Conservation (phyloP, 2,797 vertebrate genomes). For the Dendrocincla tyrannina region DNA sequence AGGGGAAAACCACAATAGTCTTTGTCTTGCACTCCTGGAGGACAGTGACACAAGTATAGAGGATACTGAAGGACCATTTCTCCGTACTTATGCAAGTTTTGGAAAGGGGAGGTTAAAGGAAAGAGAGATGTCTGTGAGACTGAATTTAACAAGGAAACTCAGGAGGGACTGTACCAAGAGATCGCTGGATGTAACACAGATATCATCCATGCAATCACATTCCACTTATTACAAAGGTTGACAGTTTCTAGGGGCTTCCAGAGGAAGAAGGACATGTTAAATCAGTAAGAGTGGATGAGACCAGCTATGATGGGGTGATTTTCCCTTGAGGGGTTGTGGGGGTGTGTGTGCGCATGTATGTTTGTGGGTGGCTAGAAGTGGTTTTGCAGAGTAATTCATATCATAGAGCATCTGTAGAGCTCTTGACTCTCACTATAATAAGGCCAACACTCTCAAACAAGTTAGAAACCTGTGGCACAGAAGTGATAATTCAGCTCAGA, state of each 20-base stretch:
- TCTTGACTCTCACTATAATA: background rate
- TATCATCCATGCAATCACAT: background rate
- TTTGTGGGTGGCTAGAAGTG: background rate
- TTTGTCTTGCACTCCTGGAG: background rate
- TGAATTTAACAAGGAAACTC: background rate
- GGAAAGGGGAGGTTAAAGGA: background rate
- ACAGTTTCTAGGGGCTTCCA: background rate
- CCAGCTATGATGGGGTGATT: background rate
- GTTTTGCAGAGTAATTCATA: background rate
- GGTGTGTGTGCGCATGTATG: rapidly evolving
- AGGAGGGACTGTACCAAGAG: background rate
- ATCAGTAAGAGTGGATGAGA: background rate
- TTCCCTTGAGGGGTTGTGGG: rapidly evolving
- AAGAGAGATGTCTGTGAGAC: background rate
- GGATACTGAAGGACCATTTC: background rate
- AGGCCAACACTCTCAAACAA: background rate
- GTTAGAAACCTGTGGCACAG: background rate
- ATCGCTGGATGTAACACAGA: background rate
- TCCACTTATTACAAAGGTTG: background rate
- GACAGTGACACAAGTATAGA: background rate
- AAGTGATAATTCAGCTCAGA: background rate
- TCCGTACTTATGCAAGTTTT: background rate
- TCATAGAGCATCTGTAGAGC: background rate
- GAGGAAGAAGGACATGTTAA: background rate
- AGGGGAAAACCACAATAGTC: background rate